Base-by-base conservation (phyloP, 2,888 invertebrate genomes). In the Chydorus sphaericus region DNA sequence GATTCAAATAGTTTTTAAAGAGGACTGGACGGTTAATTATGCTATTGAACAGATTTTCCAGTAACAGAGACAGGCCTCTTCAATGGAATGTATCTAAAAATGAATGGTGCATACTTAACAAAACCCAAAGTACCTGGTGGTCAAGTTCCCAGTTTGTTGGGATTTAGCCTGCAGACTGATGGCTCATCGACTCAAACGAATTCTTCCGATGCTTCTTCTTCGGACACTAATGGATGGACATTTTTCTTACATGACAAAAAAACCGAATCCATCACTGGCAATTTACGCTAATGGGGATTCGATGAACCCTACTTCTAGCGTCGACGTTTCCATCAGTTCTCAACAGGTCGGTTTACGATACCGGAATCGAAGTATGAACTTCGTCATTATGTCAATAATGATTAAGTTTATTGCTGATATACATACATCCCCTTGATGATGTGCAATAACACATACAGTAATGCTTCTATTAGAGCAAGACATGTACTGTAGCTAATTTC, bases 31-130 rank as follows among this genome's bases (percentile, higher is more conserved):
- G n/a, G 36, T 33, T 11, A 33, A 33, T 11, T 33, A n/a, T 33
- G 10, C 36, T 33, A n/a, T 14, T 33, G 16, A 18, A 10, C 39
- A 39, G 39, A 39, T n/a, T 7, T 7, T 10, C 33, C 23, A 10
- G 52, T 52, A 5, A 33, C 18, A 23, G 52, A 33, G 26, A 52
- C 52, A 14, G 52, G 52, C 36, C 33, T 52, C 33, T 52, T 52
- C 33, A 52, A 52, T 37, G 52, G 52, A 16, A 14, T 52, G 1
- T 52, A 52, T 37, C 33, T 52, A 14, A 6, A 33, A 36, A 31
- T 52, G 37, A 31, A 52, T 16, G 37, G n/a, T n/a, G n/a, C n/a
- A n/a, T n/a, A n/a, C n/a, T n/a, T n/a, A n/a, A n/a, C n/a, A n/a
- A n/a, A n/a, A n/a, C n/a, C 23, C 1, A 44, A 44, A 14, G 10